Conservation (phyloP, 2,888 invertebrate species). For the Protonemura montana region DNA sequence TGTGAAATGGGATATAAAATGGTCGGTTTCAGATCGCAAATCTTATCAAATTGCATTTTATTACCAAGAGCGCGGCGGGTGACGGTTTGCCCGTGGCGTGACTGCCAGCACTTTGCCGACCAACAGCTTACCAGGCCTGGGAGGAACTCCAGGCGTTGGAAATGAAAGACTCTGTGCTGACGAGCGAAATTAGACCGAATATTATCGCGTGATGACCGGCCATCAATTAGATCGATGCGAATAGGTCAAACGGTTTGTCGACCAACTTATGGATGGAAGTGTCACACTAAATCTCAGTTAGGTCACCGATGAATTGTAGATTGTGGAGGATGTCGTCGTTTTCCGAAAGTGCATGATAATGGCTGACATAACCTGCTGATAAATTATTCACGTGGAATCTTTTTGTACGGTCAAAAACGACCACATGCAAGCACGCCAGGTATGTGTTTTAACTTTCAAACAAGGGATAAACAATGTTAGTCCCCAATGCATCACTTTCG, state of each 20-base stretch:
- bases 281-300: conserved; percentile 7
- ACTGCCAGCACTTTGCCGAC: neutral
- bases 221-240: neutral
- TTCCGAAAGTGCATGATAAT: conserved; percentile 12
- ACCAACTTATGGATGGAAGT: neutral
- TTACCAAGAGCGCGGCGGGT: neutral
- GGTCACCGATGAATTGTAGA: neutral
- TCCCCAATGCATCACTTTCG: neutral
- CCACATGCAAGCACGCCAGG: neutral
- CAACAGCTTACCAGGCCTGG: neutral
- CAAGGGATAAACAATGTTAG: neutral
- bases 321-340: neutral
- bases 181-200: neutral
- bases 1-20: neutral
- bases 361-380: neutral
- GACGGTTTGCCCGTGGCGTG: neutral
- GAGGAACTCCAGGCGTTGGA: neutral
- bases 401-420: neutral
- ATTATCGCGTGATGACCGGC: neutral
- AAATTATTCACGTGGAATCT: neutral
- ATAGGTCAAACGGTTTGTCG: neutral
- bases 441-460: neutral
- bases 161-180: neutral
- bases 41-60: neutral
- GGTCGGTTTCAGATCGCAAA: neutral